These are phyloP conservation scores for Oryzias dopingdopingensis DNA, from an alignment of 2,797 vertebrate genomes.

Conservation along the genomic window DNA sequence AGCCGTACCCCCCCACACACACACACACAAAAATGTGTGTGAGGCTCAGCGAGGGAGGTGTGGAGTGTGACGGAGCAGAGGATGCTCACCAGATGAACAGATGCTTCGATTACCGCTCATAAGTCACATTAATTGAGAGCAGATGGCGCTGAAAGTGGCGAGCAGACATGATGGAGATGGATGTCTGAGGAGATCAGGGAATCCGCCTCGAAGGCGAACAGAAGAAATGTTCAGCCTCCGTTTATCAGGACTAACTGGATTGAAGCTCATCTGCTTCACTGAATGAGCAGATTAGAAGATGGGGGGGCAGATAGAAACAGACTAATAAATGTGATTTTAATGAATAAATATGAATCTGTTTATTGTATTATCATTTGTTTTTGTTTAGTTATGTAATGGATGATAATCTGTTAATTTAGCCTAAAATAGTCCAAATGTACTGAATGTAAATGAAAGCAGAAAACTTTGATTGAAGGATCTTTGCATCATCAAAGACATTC, in stretches of 20 bases:
- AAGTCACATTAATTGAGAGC: constrained; percentile 72
- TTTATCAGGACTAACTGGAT: constrained; percentile 12
- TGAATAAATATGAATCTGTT: too few relatives aligned
- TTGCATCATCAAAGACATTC: too few relatives aligned
- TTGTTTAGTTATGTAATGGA: too few relatives aligned
- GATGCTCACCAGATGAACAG: constrained; percentile 62
- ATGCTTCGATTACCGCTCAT: constrained; percentile 71
- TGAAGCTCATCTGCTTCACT: background rate
- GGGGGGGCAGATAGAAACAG: background rate
- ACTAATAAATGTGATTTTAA: background rate
- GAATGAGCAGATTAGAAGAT: constrained; percentile 4
- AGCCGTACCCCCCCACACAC: background rate
- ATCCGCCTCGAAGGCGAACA: constrained; percentile 37
- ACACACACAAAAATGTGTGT: background rate
- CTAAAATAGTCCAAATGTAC: too few relatives aligned
- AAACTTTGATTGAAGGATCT: too few relatives aligned
- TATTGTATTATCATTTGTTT: too few relatives aligned
- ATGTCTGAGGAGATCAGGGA: constrained; percentile 51
- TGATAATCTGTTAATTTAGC: too few relatives aligned
- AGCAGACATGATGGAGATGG: constrained; percentile 60
- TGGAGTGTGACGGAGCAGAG: constrained; percentile 31
- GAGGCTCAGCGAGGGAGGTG: constrained; percentile 12
- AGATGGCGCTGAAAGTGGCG: constrained; percentile 63
- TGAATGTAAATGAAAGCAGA: too few relatives aligned
- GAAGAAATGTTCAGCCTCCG: constrained; percentile 9